Conservation (phyloP, 2,888 invertebrate species). For the Tetragonisca angustula region DNA sequence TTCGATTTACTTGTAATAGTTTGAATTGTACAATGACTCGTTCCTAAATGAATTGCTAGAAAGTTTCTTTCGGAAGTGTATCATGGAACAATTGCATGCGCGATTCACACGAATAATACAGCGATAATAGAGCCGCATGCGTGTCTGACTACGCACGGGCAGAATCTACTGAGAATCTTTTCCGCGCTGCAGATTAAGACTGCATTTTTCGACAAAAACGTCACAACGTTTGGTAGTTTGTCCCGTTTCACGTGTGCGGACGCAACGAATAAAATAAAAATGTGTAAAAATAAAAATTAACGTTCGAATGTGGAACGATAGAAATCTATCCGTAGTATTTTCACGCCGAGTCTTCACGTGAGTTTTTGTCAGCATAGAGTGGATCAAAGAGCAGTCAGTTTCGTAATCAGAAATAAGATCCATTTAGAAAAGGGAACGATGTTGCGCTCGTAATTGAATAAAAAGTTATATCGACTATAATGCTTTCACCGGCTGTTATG, state of each 20-base stretch:
- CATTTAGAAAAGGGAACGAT: neutral
- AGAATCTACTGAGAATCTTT: neutral
- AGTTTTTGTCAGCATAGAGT: neutral
- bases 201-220: neutral
- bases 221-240: no score
- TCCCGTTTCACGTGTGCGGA: neutral
- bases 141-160: neutral
- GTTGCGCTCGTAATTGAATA: slow-evolving; percentile 1
- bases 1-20: slow-evolving; percentile 37
- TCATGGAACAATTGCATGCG: neutral
- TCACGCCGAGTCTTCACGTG: slow-evolving; percentile 29
- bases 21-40: neutral
- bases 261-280: neutral
- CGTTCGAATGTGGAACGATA: no score
- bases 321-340: neutral
- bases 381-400: slow-evolving; percentile 25
- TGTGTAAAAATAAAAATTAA: neutral
- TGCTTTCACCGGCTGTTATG: neutral
- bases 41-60: slow-evolving; percentile 30
- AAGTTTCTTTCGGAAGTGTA: slow-evolving; percentile 5
- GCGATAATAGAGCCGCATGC: neutral
- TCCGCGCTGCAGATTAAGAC: no score
- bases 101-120: neutral
- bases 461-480: no score
- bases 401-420: slow-evolving; percentile 4